Percentiles rank a stretch among this genome's conserved stretches.
These are phyloP conservation scores for Siphamia tubifer DNA, from an alignment of 2,113 vertebrate species.

Conservation along the genomic window DNA sequence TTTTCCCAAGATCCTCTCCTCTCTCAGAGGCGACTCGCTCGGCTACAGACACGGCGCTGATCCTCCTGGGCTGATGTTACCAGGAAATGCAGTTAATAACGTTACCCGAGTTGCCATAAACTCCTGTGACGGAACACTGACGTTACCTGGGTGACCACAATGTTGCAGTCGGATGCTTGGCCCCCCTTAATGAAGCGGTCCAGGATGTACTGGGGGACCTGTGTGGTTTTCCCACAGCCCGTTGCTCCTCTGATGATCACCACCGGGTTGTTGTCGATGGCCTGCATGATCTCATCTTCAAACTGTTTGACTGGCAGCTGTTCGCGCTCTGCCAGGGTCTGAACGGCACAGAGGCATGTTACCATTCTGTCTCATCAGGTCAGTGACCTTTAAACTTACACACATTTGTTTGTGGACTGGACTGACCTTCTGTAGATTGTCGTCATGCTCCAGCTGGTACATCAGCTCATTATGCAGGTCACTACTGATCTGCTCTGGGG, in stretches of 20 bases:
- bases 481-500: slow-evolving; percentile 91
- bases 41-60: slow-evolving; percentile 94
- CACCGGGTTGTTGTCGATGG: slow-evolving; percentile 82
- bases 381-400: too few species aligned
- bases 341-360: not conserved
- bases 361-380: too few species aligned
- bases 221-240: slow-evolving; percentile 97
- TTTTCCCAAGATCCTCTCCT: slow-evolving; percentile 89
- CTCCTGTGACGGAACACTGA: too few species aligned
- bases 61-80: slow-evolving; percentile 86
- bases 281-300: slow-evolving; percentile 84
- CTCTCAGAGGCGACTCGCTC: slow-evolving; percentile 92
- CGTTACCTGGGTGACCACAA: slow-evolving; percentile 95
- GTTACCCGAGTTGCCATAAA: too few species aligned
- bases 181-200: slow-evolving; percentile 84
- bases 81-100: not conserved
- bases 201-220: slow-evolving; percentile 96
- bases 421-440: slow-evolving; percentile 83
- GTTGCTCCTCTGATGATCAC: slow-evolving; percentile 95
- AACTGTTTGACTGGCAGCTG: slow-evolving; percentile 91
- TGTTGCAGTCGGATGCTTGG: slow-evolving; percentile 89
- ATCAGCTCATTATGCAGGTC: slow-evolving; percentile 86
- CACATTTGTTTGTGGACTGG: not conserved
- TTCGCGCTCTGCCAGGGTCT: slow-evolving; percentile 86
- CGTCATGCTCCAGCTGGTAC: slow-evolving; percentile 86